These are phyloP conservation scores for Macquaria ambigua DNA, from an alignment of 2,113 vertebrate genomes.

Conservation along the genomic window DNA sequence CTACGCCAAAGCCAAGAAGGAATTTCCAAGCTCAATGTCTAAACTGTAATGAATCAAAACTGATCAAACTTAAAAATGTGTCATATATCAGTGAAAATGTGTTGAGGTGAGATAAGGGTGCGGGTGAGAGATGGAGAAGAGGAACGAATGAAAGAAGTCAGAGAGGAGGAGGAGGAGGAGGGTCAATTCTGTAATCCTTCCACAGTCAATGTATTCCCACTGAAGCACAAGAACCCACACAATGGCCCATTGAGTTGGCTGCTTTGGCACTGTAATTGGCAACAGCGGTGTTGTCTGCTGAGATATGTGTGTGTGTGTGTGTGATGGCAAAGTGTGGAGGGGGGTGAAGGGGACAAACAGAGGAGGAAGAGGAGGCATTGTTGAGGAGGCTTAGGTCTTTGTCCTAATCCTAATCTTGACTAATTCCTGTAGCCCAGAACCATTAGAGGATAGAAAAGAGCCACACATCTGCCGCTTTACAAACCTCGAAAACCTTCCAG, in stretches of 20 bases:
- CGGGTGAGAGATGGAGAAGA: neutral
- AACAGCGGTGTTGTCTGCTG: constrained; percentile 48
- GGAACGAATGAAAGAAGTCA: neutral
- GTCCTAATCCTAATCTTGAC: constrained; percentile 45
- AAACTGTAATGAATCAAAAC: neutral
- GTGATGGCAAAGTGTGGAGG: neutral
- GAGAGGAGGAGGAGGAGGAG: constrained; percentile 1
- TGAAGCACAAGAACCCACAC: constrained; percentile 68
- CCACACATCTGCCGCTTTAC: constrained; percentile 46
- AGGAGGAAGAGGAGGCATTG: constrained; percentile 42
- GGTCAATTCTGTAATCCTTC: constrained; percentile 57
- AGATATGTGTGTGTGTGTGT: neutral
- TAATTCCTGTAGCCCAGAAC: constrained; percentile 50
- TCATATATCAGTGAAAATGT: neutral
- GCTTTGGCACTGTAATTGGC: constrained; percentile 68
- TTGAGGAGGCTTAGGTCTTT: constrained; percentile 27
- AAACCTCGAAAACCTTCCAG: constrained; percentile 25
- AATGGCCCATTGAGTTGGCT: constrained; percentile 70
- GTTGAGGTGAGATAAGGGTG: neutral
- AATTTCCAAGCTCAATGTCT: neutral
- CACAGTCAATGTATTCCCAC: constrained; percentile 63
- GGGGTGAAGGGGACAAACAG: neutral
- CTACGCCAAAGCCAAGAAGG: neutral
- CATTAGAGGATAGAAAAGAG: constrained; percentile 44
- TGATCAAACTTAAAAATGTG: too few relatives aligned